phyloP scores from a whole-genome alignment of 2,797 vertebrate species.

The Sciurus carolinensis region DNA sequence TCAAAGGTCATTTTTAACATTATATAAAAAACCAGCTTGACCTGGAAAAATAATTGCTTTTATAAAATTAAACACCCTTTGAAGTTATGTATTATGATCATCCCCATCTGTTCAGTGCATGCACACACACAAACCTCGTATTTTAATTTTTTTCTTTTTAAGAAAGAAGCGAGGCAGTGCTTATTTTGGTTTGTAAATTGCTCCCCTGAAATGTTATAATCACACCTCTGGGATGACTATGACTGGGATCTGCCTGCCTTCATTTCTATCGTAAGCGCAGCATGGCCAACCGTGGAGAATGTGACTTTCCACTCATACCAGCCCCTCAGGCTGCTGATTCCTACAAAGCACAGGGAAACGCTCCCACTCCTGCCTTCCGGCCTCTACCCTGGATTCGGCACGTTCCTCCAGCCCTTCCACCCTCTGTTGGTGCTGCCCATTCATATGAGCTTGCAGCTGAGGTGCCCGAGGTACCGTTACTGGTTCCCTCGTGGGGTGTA shows the following conservation, averaged over 20 bases:
- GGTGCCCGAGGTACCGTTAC: background rate
- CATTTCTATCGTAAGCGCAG: background rate
- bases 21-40: conserved; percentile 29
- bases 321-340: background rate
- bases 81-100: conserved; percentile 32
- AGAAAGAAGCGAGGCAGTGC: background rate
- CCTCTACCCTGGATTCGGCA: background rate
- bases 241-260: background rate
- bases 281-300: background rate
- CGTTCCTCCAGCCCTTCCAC: background rate
- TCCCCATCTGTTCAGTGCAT: background rate
- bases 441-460: background rate
- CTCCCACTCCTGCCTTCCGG: background rate
- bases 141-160: background rate
- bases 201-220: background rate
- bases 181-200: conserved; percentile 36
- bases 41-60: conserved; percentile 57
- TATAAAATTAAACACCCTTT: conserved; percentile 57
- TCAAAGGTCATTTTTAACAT: conserved; percentile 48
- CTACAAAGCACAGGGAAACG: background rate
- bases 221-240: background rate
- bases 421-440: background rate
- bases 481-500: background rate
- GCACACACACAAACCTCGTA: background rate
- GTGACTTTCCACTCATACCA: background rate